Base-by-base conservation (phyloP, 1,140 invertebrate species). In the Neodiprion lecontei region DNA sequence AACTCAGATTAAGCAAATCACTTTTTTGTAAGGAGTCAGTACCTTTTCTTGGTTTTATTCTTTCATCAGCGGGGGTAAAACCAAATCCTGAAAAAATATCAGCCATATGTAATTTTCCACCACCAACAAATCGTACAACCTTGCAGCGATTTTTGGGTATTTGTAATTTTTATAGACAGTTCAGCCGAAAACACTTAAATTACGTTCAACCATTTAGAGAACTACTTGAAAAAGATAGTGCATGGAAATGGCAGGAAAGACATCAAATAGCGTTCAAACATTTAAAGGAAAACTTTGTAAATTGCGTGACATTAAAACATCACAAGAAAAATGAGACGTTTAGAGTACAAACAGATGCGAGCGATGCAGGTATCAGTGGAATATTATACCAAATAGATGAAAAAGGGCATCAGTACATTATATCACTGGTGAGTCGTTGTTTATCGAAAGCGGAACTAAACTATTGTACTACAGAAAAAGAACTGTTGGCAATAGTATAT, bases 131-230 rank as follows among this genome's bases (percentile, higher is more conserved):
- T 67, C 48, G 77, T 14, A 84, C 80, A 76, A 79, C 85, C 53
- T 72, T 87, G 11, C 78, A 82, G 70, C 73, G 75, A 11, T 87
- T 86, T 79, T 67, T 87, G 9, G 83, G 85, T 0, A 50, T 86
- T 1, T 81, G 84, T 70, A 80, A 79, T 66, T 86, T 75, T 77
- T 88, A 86, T 72, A 69, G 84, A 48, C 48, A 77, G 65, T 88
- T 86, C 74, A 76, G 77, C 48, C 67, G 75, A 9, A 72, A 79
- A 72, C 80, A 82, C 75, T 75, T 71, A 40, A 53, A 75, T 69
- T 14, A 21, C 48, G 79, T 79, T 9, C 12, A 48, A 14, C 79
- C 79, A 1, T 75, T 86, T 10, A 77, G 76, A 21, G 23, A 81
- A 9, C 69, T 86, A 50, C 69, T 85, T 7, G 47, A 65, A 48